Percentiles rank a stretch among this genome's conserved stretches.
Evolutionary conservation across 2,888 invertebrate species (phyloP).

Genomic region (Mongoloraphidia duomilia): DNA sequence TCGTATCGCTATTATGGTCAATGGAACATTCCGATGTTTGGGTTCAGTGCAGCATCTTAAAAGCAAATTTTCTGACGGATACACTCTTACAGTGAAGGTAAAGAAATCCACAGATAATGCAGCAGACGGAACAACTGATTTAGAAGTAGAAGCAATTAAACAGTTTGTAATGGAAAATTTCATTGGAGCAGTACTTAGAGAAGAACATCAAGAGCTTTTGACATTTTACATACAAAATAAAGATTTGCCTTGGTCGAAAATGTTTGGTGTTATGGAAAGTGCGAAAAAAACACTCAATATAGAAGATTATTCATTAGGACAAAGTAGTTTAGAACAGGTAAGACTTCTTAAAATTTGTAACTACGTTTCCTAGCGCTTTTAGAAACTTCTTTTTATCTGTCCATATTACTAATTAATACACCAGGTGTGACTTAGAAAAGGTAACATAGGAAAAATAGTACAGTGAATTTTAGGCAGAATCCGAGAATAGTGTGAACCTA

Average conservation of each 20-base stretch:
- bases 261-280: constrained; percentile 63
- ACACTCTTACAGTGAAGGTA: constrained; percentile 30
- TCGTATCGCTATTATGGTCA: constrained; percentile 73
- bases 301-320: constrained; percentile 71
- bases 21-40: constrained; percentile 63
- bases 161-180: constrained; percentile 21
- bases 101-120: constrained; percentile 17
- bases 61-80: constrained; percentile 57
- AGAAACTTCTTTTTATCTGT: too few species aligned
- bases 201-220: constrained; percentile 55
- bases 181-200: constrained; percentile 32
- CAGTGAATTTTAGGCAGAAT: too few species aligned
- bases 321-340: constrained; percentile 66
- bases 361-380: too few species aligned
- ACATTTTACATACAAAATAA: constrained; percentile 52
- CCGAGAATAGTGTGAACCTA: too few species aligned
- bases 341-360: background rate
- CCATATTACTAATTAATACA: too few species aligned
- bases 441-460: too few species aligned
- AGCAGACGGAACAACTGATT: constrained; percentile 6
- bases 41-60: constrained; percentile 72
- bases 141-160: constrained; percentile 11
- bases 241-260: constrained; percentile 51
- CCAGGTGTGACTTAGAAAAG: too few species aligned
- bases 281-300: constrained; percentile 32